These are phyloP conservation scores for Criorhina ranunculi DNA, from an alignment of 2,888 invertebrate genomes.

Conservation along the genomic window DNA sequence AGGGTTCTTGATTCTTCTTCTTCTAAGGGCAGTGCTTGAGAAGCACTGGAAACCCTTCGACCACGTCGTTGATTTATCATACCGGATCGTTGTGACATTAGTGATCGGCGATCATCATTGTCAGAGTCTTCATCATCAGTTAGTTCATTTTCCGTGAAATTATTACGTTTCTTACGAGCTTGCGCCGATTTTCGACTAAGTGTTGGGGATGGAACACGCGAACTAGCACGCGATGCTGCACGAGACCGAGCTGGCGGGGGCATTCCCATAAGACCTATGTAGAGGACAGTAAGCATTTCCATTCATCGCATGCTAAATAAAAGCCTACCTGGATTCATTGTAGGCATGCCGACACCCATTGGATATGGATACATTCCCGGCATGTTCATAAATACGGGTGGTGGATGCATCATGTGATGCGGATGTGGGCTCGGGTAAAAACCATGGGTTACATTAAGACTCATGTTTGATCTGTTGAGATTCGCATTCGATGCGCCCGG, in stretches of 20 bases:
- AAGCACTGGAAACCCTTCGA: conserved; percentile 82
- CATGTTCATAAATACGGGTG: conserved; percentile 83
- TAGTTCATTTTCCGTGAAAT: conserved; percentile 85
- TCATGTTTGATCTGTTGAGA: conserved; percentile 86
- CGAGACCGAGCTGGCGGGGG: conserved; percentile 84
- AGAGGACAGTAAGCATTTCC: not conserved
- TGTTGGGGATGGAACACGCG: conserved; percentile 89
- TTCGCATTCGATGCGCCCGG: conserved; percentile 80
- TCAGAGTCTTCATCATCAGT: conserved; percentile 88
- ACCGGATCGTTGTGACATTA: conserved; percentile 83
- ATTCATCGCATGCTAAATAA: not conserved
- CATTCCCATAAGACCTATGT: conserved; percentile 80
- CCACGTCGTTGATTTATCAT: conserved; percentile 78
- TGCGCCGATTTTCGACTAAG: conserved; percentile 89
- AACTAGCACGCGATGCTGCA: conserved; percentile 87
- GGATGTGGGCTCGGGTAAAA: conserved; percentile 81
- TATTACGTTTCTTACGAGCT: conserved; percentile 85
- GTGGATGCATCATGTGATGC: conserved; percentile 84
- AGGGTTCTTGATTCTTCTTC: conserved; percentile 78
- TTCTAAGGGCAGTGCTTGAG: conserved; percentile 81
- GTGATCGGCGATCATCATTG: conserved; percentile 84
- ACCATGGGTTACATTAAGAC: conserved; percentile 85
- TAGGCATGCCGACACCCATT: conserved; percentile 83
- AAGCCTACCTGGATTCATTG: conserved; percentile 84
- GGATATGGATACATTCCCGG: conserved; percentile 83